phyloP scores from a whole-genome alignment of 2,797 vertebrate species.

The Thaleichthys pacificus region DNA sequence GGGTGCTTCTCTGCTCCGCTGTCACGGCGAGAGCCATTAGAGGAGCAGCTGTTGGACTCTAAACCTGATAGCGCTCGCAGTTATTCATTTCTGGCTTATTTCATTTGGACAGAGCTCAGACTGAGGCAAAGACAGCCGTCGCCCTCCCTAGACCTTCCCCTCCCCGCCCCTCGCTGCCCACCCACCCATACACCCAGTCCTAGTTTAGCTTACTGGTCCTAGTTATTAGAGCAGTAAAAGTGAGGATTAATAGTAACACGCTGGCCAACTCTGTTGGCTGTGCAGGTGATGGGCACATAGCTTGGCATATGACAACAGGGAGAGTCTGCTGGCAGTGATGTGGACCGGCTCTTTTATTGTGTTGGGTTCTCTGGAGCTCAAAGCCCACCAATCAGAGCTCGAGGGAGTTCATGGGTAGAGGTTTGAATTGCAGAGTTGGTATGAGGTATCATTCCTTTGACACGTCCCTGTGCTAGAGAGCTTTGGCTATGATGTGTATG shows the following conservation, averaged over 20 bases:
- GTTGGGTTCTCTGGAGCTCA: background rate
- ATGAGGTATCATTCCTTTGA: background rate
- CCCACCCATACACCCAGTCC: background rate
- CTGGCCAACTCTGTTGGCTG: slow-evolving; percentile 8
- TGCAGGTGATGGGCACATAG: background rate
- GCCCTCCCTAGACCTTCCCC: background rate
- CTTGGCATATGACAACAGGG: background rate
- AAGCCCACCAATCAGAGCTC: background rate
- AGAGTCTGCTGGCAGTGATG: background rate
- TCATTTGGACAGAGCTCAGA: slow-evolving; percentile 25
- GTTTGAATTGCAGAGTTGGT: background rate
- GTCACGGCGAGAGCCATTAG: slow-evolving; percentile 10
- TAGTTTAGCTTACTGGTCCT: background rate
- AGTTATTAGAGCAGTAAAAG: background rate
- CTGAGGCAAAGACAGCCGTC: slow-evolving; percentile 8
- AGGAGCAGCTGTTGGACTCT: slow-evolving; percentile 29
- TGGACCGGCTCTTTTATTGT: slow-evolving; percentile 6
- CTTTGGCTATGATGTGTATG: background rate
- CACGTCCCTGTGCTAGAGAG: background rate
- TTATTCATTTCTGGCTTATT: slow-evolving; percentile 33
- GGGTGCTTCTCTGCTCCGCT: slow-evolving; percentile 13
- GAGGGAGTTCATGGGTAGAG: background rate
- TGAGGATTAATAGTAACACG: background rate
- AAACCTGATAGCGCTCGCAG: slow-evolving; percentile 25
- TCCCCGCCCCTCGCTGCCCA: background rate